Evolutionary conservation across 2,888 invertebrate species (phyloP).

Genomic region (Chrysotoxum bicinctum): DNA sequence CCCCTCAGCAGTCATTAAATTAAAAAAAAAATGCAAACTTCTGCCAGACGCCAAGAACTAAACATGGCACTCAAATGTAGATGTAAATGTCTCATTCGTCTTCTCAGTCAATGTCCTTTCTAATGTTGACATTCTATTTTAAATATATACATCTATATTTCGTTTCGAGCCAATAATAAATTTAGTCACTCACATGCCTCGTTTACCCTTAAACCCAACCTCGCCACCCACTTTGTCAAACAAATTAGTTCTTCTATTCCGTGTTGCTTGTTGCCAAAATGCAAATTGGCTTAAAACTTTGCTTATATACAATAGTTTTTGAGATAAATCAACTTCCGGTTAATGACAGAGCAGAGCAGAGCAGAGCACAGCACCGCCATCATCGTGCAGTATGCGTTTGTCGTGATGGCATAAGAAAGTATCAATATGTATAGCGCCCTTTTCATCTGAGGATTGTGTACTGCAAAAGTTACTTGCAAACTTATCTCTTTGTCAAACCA

Average conservation of each 20-base stretch:
- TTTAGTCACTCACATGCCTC: constrained; percentile 13
- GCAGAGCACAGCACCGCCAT: neutral
- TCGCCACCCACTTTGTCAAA: constrained; percentile 22
- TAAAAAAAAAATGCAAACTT: neutral
- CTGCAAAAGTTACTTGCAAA: neutral
- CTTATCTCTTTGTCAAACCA: constrained; percentile 1
- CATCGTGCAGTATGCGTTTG: neutral
- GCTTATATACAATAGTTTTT: neutral
- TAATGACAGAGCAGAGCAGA: neutral
- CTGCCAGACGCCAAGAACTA: neutral
- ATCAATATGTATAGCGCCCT: neutral
- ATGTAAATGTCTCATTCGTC: neutral
- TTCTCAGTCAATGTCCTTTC: constrained; percentile 26
- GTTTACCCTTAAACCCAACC: constrained; percentile 21
- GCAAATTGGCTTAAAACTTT: constrained; percentile 26
- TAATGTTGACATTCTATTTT: constrained; percentile 38
- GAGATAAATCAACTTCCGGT: constrained; percentile 34
- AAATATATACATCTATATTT: neutral
- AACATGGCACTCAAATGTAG: neutral
- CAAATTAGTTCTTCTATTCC: constrained; percentile 26
- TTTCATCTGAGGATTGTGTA: neutral
- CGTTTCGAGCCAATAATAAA: constrained; percentile 15
- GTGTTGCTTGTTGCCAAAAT: constrained; percentile 29
- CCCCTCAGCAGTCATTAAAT: neutral
- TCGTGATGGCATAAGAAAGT: neutral